Conservation (phyloP, 2,797 vertebrate genomes). For the Spinus olivaceus region DNA sequence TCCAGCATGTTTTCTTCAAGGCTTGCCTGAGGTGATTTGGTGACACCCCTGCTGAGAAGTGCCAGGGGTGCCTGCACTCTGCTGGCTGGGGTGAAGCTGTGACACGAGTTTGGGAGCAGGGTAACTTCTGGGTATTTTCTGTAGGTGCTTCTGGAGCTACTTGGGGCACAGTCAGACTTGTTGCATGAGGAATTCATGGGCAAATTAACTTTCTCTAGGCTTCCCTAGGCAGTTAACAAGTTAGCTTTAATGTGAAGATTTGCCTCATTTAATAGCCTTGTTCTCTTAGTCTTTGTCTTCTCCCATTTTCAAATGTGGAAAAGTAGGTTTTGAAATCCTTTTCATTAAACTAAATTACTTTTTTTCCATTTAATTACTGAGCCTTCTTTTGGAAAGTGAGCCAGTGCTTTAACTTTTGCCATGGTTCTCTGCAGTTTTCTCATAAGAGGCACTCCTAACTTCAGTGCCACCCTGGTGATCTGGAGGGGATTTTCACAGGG, state of each 20-base stretch:
- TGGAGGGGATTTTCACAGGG: neutral
- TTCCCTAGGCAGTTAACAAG: neutral
- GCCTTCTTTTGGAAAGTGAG: neutral
- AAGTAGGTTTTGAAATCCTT: neutral
- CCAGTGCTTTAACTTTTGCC: neutral
- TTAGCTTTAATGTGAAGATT: neutral
- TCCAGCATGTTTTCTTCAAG: neutral
- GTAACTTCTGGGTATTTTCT: neutral
- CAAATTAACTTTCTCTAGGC: neutral
- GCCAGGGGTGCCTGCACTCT: neutral
- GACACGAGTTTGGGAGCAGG: neutral
- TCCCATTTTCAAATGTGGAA: neutral
- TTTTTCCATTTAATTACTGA: neutral
- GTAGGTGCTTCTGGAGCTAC: neutral
- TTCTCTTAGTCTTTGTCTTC: neutral
- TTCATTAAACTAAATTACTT: neutral
- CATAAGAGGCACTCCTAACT: neutral
- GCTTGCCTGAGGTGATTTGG: neutral
- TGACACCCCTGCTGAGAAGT: neutral
- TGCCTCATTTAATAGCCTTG: neutral
- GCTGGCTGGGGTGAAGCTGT: neutral
- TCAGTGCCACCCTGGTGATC: neutral
- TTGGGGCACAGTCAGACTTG: neutral
- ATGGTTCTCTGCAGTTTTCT: neutral
- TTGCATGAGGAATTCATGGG: rapidly evolving